These are phyloP conservation scores for Cariama cristata DNA, from an alignment of 2,113 vertebrate species.

Conservation along the genomic window DNA sequence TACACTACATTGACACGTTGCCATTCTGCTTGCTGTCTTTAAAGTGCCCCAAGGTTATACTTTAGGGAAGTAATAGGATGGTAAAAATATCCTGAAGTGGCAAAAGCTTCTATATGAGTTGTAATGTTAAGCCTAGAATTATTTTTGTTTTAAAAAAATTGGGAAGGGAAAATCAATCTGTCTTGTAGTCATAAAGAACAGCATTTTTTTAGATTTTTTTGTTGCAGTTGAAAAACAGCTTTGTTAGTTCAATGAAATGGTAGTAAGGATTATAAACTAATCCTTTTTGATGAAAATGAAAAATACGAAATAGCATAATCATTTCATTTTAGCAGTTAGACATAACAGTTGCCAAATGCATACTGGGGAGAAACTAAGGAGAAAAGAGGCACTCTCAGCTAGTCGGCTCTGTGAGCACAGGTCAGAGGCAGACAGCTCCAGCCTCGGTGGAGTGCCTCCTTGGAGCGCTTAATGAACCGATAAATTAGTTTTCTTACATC, in stretches of 20 bases:
- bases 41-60: not conserved
- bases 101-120: not conserved
- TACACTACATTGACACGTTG: fast-evolving
- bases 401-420: not conserved
- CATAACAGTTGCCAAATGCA: not conserved
- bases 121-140: not conserved
- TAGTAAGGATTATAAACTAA: conserved; percentile 23
- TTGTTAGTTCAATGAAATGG: not conserved
- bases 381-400: not conserved
- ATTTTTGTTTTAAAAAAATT: not conserved
- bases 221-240: not conserved
- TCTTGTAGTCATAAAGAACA: not conserved
- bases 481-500: conserved; percentile 2
- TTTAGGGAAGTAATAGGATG: not conserved
- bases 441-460: not conserved
- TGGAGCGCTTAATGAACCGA: not conserved
- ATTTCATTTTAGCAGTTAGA: not conserved
- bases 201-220: not conserved
- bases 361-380: not conserved
- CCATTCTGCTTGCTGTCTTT: not conserved
- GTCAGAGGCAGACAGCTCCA: not conserved
- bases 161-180: not conserved
- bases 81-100: not conserved
- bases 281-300: conserved; percentile 35
- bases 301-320: not conserved